phyloP scores from a whole-genome alignment of 1,140 invertebrate species.

The Micrasema minimum region DNA sequence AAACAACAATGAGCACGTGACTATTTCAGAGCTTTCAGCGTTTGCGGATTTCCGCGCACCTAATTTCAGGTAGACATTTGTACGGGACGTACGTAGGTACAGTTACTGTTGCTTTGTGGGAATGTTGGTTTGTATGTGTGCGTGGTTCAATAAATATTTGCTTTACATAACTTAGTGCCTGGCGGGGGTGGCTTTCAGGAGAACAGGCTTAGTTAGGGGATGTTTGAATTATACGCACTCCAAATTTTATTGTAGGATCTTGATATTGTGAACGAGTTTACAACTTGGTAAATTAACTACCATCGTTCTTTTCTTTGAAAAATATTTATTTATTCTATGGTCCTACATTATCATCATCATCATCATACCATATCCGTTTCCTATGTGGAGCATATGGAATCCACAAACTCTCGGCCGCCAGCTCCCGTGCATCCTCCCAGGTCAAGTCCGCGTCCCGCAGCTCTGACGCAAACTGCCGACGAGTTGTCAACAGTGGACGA shows the following conservation, averaged over 20 bases:
- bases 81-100: not conserved
- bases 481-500: no score
- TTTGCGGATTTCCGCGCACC: constrained; percentile 12
- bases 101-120: not conserved
- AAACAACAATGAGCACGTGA: constrained; percentile 4
- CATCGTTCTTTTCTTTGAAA: no score
- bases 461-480: no score
- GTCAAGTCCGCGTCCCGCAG: no score
- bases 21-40: not conserved
- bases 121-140: constrained; percentile 1
- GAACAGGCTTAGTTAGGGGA: not conserved
- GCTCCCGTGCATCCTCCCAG: no score
- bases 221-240: not conserved
- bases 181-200: not conserved
- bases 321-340: no score
- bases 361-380: no score
- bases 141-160: constrained; percentile 23
- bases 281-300: no score
- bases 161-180: constrained; percentile 16
- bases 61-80: constrained; percentile 25
- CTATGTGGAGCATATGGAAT: no score
- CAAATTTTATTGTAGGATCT: not conserved
- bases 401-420: no score
- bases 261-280: no score
- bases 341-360: no score